Conservation (phyloP, 2,888 invertebrate genomes). For the Muscina levida region DNA sequence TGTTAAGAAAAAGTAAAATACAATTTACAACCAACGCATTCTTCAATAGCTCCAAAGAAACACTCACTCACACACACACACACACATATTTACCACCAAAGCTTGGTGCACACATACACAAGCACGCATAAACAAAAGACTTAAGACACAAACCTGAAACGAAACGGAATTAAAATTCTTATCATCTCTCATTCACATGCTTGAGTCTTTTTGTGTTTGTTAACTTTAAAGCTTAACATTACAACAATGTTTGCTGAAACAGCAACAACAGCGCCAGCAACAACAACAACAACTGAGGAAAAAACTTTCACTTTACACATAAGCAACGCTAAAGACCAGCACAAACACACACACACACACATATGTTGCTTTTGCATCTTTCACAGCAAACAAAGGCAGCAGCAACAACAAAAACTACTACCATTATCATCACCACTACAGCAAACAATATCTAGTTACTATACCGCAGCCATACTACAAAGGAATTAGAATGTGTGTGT, state of each 20-base stretch:
- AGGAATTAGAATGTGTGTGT: neutral
- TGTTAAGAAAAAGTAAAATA: constrained; percentile 51
- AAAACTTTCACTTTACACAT: constrained; percentile 66
- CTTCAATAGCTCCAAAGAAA: constrained; percentile 40
- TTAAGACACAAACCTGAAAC: constrained; percentile 63
- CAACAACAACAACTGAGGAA: constrained; percentile 33
- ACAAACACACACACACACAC: neutral
- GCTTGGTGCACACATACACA: constrained; percentile 44
- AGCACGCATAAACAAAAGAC: constrained; percentile 49
- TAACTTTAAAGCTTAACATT: constrained; percentile 35
- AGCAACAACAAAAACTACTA: neutral
- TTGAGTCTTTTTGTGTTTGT: neutral
- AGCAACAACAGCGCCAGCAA: constrained; percentile 53
- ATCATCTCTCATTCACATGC: constrained; percentile 64
- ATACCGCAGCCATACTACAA: too few relatives aligned
- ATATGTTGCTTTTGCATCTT: neutral
- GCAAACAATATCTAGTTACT: neutral
- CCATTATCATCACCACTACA: neutral
- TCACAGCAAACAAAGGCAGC: neutral
- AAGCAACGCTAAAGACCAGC: neutral
- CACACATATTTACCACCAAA: constrained; percentile 41
- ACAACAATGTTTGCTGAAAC: constrained; percentile 54
- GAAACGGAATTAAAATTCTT: constrained; percentile 72
- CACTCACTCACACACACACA: constrained; percentile 8
- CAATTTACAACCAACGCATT: constrained; percentile 52